These are phyloP conservation scores for Pelosia muscerda DNA, from an alignment of 2,888 invertebrate genomes.

Conservation along the genomic window DNA sequence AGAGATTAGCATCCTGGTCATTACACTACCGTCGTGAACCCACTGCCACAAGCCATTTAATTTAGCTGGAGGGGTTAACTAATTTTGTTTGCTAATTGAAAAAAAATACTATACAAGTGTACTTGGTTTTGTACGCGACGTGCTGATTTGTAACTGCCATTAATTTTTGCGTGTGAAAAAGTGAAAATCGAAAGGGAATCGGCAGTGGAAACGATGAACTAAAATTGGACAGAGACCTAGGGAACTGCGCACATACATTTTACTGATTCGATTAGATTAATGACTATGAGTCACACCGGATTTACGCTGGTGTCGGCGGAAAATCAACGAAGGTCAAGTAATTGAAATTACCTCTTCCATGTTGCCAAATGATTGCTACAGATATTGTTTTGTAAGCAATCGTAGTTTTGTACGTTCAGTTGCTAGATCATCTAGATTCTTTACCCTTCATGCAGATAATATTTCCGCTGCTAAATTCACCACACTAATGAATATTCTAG, in stretches of 20 bases:
- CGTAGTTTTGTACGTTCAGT: background rate
- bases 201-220: slow-evolving; percentile 23
- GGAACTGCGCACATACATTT: slow-evolving; percentile 54
- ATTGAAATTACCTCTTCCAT: slow-evolving; percentile 50
- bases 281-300: slow-evolving; percentile 75
- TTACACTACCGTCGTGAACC: too few species aligned
- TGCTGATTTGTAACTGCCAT: background rate
- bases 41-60: too few species aligned
- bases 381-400: slow-evolving; percentile 18
- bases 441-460: background rate
- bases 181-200: background rate
- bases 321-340: slow-evolving; percentile 61
- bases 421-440: background rate
- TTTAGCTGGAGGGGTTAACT: too few species aligned
- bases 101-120: too few species aligned
- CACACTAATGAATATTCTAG: background rate
- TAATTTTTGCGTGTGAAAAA: background rate
- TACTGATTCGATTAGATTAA: slow-evolving; percentile 62
- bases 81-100: too few species aligned
- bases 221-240: slow-evolving; percentile 43
- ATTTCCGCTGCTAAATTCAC: background rate
- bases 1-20: too few species aligned
- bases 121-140: background rate
- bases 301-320: slow-evolving; percentile 63
- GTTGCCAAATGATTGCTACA: slow-evolving; percentile 58